Base-by-base conservation (phyloP, 2,113 vertebrate species). In the Pimephales promelas region DNA sequence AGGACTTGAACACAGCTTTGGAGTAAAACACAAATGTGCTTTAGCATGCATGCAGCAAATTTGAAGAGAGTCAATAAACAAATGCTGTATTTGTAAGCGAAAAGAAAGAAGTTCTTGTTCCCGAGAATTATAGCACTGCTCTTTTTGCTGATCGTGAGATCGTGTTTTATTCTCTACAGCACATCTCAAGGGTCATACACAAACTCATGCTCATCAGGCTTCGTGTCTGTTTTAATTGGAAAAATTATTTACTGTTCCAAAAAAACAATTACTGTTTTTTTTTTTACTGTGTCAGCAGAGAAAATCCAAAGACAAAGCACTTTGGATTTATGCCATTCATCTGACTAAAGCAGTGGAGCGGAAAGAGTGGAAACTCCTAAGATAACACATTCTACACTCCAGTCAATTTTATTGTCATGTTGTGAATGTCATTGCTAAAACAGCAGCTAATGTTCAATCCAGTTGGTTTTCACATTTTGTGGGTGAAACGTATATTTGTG, bases 301-400 rank as follows among this genome's bases (percentile, higher is more conserved):
- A 88, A 70, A 74, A 79, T 85, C 22, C 78, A 82, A 91, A 85
- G 87, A 88, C 88, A 90, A 90, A 92, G 54, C 86, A 87, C 47
- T 91, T 82, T 93, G 90, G 90, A 89, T 10, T n/a, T 24, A 47
- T 68, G 86, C 86, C 84, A 88, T 66, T 79, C 84, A 84, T 89
- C 87, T 89, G 84, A 24, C 40, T 82, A 84, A 77, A 86, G 16
- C 28, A 52, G 31, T 49, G 79, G 61, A 82, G 64, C 34, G 49
- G 72, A 75, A 24, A 16, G 40, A 83, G 14, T 68, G 34, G 34
- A 61, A 13, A 62, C 14, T 49, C 14, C 59, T 61, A 43, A 62
- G 18, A 47, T 78, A 78, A 79, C 24, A 11, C 11, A 61, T 47
- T 0, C 16, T 34, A 14, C 47, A 56, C 6, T 45, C 47, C n/a